Conservation (phyloP, 2,113 vertebrate species). For the Rousettus leschenaultii region DNA sequence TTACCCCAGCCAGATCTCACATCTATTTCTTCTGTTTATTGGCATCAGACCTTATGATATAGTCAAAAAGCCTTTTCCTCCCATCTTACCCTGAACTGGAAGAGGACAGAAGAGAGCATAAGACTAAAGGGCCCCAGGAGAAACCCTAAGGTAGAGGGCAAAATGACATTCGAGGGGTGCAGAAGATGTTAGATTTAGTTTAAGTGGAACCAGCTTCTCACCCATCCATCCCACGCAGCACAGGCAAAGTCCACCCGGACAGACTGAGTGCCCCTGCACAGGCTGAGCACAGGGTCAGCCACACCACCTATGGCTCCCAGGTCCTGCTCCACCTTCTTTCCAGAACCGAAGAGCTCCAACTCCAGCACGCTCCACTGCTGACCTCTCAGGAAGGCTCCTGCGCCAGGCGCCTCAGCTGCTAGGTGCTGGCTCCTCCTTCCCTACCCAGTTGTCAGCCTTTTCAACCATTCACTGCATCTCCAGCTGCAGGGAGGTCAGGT, state of each 20-base stretch:
- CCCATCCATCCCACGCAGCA: slow-evolving; percentile 32
- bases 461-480: slow-evolving; percentile 79
- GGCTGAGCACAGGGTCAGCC: slow-evolving; percentile 49
- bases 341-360: slow-evolving; percentile 31
- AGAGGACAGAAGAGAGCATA: slow-evolving; percentile 71
- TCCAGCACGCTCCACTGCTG: slow-evolving; percentile 1
- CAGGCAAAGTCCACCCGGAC: slow-evolving; percentile 47
- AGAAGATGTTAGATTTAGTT: slow-evolving; percentile 69
- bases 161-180: slow-evolving; percentile 70
- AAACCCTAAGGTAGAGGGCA: slow-evolving; percentile 64
- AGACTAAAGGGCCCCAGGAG: slow-evolving; percentile 71
- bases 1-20: slow-evolving; percentile 9
- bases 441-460: slow-evolving; percentile 74
- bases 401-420: slow-evolving; percentile 53
- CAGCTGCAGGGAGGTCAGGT: slow-evolving; percentile 75
- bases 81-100: slow-evolving; percentile 62
- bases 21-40: slow-evolving; percentile 27
- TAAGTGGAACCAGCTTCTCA: slow-evolving; percentile 59
- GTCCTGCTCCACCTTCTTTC: slow-evolving; percentile 58
- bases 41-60: slow-evolving; percentile 53
- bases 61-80: slow-evolving; percentile 62
- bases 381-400: slow-evolving; percentile 29
- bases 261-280: slow-evolving; percentile 24
- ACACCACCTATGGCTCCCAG: slow-evolving; percentile 48
- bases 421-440: slow-evolving; percentile 71